Evolutionary conservation across 2,113 vertebrate species (phyloP), one percentile per base, ranked within the genome.

Genomic region (Mirounga angustirostris): DNA sequence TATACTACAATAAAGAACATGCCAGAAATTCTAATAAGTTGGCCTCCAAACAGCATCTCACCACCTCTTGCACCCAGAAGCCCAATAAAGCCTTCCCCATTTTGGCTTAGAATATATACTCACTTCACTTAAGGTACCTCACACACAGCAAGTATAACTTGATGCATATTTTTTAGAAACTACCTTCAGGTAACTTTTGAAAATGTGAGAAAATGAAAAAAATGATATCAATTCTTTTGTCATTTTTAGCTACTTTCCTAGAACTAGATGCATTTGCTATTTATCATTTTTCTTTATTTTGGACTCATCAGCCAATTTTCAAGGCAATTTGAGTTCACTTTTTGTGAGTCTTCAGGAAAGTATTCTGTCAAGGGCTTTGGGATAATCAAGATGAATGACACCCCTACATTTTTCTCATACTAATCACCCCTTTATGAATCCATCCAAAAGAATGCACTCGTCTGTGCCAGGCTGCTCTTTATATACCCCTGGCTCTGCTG

Each of bases 301-400:
- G 18, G n/a, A 59, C 10, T 88, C 87, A 86, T 95, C 69, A 74
- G 71, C 26, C 71, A 93, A 92, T 95, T 94, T 97, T 93, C 82
- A 87, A 95, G 52, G 94, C 91, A 98, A 93, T 95, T 85, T 96
- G 89, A 96, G 52, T 71, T 96, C 56, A 83, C 56, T 95, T 97
- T 95, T 95, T 86, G 79, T 89, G 56, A 94, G 2, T 89, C 91
- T 94, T 95, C 73, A 92, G 61, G 59, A 97, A 95, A 96, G 89
- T 87, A 94, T 63, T 79, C 91, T 90, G 50, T 89, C 86, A 95
- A 95, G 94, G 50, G 76, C 22, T 93, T 95, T 88, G 82, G 84
- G 83, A 95, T 71, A 95, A 73, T 95, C 91, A 89, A 95, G 96
- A 95, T 69, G 95, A 97, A 97, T 79, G 91, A 14, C 59, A 87